These are phyloP conservation scores for Tribolium castaneum DNA, from an alignment of 1,140 invertebrate genomes.

Conservation along the genomic window DNA sequence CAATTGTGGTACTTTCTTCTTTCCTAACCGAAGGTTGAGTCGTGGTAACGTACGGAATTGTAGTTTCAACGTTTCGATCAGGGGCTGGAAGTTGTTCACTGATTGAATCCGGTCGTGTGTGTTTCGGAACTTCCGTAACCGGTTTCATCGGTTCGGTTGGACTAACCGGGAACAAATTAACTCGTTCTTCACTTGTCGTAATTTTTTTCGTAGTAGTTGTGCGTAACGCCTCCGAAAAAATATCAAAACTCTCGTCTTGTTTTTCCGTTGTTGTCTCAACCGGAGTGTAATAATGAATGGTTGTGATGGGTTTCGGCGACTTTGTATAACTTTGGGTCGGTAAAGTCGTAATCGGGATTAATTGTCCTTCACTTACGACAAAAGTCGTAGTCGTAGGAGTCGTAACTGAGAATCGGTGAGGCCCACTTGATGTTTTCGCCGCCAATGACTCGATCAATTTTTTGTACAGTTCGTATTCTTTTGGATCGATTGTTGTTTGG, in stretches of 20 bases:
- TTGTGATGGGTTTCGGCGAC: conserved; percentile 40
- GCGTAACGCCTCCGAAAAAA: background rate
- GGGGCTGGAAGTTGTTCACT: conserved; percentile 60
- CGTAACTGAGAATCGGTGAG: conserved; percentile 35
- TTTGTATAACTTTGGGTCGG: background rate
- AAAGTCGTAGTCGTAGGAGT: background rate
- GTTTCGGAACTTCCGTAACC: conserved; percentile 39
- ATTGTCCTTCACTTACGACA: conserved; percentile 42
- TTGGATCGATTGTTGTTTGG: conserved; percentile 46
- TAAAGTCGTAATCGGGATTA: conserved; percentile 37
- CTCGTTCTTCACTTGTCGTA: background rate
- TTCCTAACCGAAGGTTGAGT: conserved; percentile 17
- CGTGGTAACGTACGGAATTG: conserved; percentile 52
- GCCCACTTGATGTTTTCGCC: conserved; percentile 48
- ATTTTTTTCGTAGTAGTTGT: conserved; percentile 7
- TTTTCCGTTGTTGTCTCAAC: conserved; percentile 17
- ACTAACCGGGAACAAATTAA: background rate
- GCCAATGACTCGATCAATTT: conserved; percentile 50
- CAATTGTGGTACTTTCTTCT: conserved; percentile 16
- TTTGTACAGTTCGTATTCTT: conserved; percentile 54
- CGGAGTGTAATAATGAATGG: conserved; percentile 41
- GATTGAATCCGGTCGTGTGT: conserved; percentile 56
- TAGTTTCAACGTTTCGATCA: conserved; percentile 49
- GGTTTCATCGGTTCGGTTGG: conserved; percentile 22
- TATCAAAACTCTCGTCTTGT: background rate